Evolutionary conservation across 2,888 invertebrate species (phyloP).

Genomic region (Melieria omissa): DNA sequence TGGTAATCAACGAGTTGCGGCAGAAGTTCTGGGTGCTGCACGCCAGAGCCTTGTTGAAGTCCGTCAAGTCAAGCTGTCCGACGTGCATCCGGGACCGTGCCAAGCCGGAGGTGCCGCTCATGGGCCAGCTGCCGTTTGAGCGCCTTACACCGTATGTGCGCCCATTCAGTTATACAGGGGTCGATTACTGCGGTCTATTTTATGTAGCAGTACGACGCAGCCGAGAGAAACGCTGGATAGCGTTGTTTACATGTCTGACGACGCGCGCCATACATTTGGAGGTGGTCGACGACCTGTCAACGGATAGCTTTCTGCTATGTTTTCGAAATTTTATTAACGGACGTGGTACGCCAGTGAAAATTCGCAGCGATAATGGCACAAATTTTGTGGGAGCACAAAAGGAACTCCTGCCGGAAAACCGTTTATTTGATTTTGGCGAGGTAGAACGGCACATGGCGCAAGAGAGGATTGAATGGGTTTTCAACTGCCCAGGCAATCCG

Average conservation of each 20-base stretch:
- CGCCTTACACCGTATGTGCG: slow-evolving; percentile 40
- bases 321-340: no score
- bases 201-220: slow-evolving; percentile 39
- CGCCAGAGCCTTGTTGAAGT: slow-evolving; percentile 25
- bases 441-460: no score
- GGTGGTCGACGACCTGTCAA: not conserved
- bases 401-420: no score
- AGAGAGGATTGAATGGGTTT: no score
- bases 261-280: slow-evolving; percentile 2
- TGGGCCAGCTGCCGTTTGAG: slow-evolving; percentile 43
- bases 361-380: no score
- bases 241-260: not conserved
- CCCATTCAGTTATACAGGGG: slow-evolving; percentile 43
- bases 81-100: slow-evolving; percentile 16
- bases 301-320: not conserved
- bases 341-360: no score
- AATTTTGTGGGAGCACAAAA: no score
- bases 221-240: slow-evolving; percentile 42
- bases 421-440: no score
- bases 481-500: no score
- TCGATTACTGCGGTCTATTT: slow-evolving; percentile 45
- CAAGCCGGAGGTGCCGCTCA: slow-evolving; percentile 40
- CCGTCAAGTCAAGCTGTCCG: slow-evolving; percentile 16
- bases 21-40: slow-evolving; percentile 35
- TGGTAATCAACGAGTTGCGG: not conserved